Evolutionary conservation across 2,113 vertebrate species (phyloP).

Genomic region (Oreocharis arfaki): DNA sequence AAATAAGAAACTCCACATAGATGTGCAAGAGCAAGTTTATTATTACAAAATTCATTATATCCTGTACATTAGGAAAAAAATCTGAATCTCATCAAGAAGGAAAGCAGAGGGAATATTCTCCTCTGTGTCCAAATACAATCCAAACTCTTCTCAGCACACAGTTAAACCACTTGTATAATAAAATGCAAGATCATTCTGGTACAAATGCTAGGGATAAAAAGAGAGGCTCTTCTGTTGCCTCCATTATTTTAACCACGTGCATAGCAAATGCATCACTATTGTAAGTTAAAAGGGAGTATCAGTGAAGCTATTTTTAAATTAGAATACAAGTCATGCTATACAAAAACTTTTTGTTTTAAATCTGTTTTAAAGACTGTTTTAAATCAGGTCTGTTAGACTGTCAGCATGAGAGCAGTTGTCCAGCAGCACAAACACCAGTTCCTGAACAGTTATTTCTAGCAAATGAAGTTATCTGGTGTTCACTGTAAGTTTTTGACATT

Average conservation of each 20-base stretch:
- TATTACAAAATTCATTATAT: neutral
- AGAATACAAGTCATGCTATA: neutral
- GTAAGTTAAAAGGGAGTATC: neutral
- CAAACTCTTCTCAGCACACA: neutral
- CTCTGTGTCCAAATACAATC: neutral
- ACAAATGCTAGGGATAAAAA: neutral
- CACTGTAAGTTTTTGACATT: neutral
- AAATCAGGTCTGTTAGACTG: neutral
- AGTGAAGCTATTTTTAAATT: neutral
- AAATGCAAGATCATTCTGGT: neutral
- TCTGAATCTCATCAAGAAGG: neutral
- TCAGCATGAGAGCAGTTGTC: neutral
- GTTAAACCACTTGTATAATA: neutral
- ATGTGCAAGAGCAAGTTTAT: neutral
- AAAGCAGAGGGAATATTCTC: neutral
- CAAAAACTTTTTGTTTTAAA: neutral
- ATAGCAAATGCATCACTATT: neutral
- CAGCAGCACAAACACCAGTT: neutral
- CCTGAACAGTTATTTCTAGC: neutral
- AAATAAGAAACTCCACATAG: neutral
- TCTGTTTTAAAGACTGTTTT: too few relatives aligned
- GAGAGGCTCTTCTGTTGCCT: neutral
- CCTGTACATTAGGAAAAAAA: neutral
- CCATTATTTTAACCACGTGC: neutral
- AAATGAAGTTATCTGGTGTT: neutral